Base-by-base conservation (phyloP, 53 echinoderm and acorn worm species). In the Luidia sarsii region DNA sequence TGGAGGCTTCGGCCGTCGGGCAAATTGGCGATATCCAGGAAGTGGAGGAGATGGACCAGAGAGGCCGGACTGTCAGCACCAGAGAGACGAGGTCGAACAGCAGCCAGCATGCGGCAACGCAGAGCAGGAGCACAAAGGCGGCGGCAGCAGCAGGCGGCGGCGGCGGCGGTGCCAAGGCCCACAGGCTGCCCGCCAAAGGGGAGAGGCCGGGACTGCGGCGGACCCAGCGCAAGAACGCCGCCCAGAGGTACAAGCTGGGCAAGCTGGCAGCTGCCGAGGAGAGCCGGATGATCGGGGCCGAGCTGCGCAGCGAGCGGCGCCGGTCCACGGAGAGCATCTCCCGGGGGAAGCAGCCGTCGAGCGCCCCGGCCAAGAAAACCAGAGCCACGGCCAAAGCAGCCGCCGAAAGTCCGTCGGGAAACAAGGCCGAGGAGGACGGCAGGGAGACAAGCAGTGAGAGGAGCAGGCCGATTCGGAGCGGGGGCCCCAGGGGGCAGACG, bases 21-120 rank as follows among this genome's bases (percentile, higher is more conserved):
- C 77, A 77, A 77, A 77, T 77, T 77, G 62, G 60, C 37, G 77
- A 77, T 23, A 77, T 60, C 77, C 77, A 77, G 77, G 77, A 60
- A 77, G 77, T 55, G 7, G 48, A 29, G 2, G 48, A 29, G 45
- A 48, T 75, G 62, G 75, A 77, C 77, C 46, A 45, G 45, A 61
- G 33, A 18, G 46, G 18, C 61, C 59, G 31, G 48, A 18, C 59
- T 32, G 56, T 53, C 56, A 72, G 72, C 16, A 39, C 38, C 14
- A 20, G 72, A 37, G 72, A 72, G 37, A 77, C 77, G 32, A 25
- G 77, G 31, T 67, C 67, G 0, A 67, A 16, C 43, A 67, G 24
- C 23, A 57, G 75, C 10, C n/a, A n/a, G n/a, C n/a, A n/a, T n/a
- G n/a, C n/a, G n/a, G n/a, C n/a, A n/a, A n/a, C n/a, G n/a, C n/a